These are phyloP conservation scores for Dynastes maya DNA, from an alignment of 2,888 invertebrate genomes.

Conservation along the genomic window DNA sequence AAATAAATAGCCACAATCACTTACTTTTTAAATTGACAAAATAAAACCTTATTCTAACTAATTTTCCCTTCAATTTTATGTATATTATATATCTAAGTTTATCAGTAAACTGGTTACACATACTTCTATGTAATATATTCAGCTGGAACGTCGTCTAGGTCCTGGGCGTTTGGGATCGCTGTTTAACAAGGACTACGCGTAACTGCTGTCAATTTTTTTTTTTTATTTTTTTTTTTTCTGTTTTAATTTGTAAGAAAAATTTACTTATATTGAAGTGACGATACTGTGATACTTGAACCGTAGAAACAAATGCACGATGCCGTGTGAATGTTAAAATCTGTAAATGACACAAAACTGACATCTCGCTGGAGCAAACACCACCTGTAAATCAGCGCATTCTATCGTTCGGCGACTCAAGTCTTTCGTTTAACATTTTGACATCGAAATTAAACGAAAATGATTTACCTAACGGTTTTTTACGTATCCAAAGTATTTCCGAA, in stretches of 20 bases:
- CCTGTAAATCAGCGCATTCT: constrained; percentile 57
- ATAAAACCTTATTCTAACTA: constrained; percentile 55
- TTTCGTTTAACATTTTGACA: background rate
- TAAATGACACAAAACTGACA: constrained; percentile 68
- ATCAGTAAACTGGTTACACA: constrained; percentile 30
- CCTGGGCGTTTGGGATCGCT: constrained; percentile 23
- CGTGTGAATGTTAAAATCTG: constrained; percentile 64
- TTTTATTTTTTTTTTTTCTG: background rate
- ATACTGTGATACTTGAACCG: constrained; percentile 49
- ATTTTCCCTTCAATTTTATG: constrained; percentile 38
- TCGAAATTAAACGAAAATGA: too few species aligned
- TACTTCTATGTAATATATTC: constrained; percentile 43
- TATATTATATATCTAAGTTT: constrained; percentile 38
- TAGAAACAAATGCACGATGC: constrained; percentile 51
- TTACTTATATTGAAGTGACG: constrained; percentile 41
- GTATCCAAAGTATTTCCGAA: too few species aligned
- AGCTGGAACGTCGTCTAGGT: constrained; percentile 34
- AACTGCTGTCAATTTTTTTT: constrained; percentile 32
- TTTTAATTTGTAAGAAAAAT: constrained; percentile 45
- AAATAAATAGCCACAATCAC: constrained; percentile 50
- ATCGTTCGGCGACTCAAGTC: constrained; percentile 32
- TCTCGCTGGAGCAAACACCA: constrained; percentile 63
- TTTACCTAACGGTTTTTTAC: too few species aligned
- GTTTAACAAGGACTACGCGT: constrained; percentile 39
- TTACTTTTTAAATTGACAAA: constrained; percentile 51